A percentile compares a stretch with the other conserved stretches of the same genome.
Conservation (phyloP, 1,140 invertebrate genomes). For the Ectropis grisescens region DNA sequence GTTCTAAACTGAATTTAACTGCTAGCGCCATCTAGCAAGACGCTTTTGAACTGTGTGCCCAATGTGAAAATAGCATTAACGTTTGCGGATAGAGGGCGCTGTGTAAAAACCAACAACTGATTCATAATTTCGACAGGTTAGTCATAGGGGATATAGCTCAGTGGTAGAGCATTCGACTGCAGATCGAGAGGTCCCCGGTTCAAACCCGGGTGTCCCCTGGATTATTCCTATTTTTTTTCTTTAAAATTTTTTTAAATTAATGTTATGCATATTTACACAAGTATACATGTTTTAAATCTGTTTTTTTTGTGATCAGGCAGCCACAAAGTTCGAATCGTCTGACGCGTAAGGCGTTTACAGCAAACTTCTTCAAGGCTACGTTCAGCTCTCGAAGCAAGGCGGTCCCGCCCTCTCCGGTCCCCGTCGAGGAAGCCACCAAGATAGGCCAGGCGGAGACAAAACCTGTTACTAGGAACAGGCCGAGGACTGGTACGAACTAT, state of each 20-base stretch:
- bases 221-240: conserved; percentile 11
- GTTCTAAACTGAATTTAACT: conserved; percentile 2
- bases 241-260: conserved; percentile 6
- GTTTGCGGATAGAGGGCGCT: conserved; percentile 14
- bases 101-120: not conserved
- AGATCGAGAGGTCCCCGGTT: conserved; percentile 94
- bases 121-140: conserved; percentile 11
- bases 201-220: conserved; percentile 92
- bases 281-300: too few species aligned
- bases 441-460: conserved; percentile 65
- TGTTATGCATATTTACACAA: too few species aligned
- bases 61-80: not conserved
- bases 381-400: conserved; percentile 60
- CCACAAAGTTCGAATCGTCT: conserved; percentile 13
- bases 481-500: conserved; percentile 54
- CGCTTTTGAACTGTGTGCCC: not conserved
- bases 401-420: conserved; percentile 28
- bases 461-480: conserved; percentile 57
- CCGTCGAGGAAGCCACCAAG: conserved; percentile 46
- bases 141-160: conserved; percentile 70
- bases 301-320: conserved; percentile 32
- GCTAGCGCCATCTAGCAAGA: conserved; percentile 39
- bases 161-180: conserved; percentile 78
- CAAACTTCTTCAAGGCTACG: conserved; percentile 57
- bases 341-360: conserved; percentile 30